Conservation (phyloP, 2,113 vertebrate genomes). For the Sorex araneus region DNA sequence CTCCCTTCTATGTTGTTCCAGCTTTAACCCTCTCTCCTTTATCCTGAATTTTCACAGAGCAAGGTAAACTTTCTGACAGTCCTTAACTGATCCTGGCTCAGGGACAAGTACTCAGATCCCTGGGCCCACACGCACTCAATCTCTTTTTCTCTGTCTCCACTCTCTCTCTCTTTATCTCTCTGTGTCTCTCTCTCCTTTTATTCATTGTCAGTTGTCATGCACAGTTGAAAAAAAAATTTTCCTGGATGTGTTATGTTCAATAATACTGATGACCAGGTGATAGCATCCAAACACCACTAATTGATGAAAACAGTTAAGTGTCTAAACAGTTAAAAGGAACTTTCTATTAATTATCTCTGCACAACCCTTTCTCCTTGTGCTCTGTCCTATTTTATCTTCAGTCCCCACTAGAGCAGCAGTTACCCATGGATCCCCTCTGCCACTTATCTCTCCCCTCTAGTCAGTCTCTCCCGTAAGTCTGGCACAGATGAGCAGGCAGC, state of each 20-base stretch:
- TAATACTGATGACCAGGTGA: slow-evolving; percentile 52
- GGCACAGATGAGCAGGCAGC: background rate
- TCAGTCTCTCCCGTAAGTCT: too few relatives aligned
- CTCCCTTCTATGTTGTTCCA: slow-evolving; percentile 3
- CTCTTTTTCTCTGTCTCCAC: too few relatives aligned
- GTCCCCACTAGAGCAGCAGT: background rate
- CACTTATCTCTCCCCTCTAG: background rate
- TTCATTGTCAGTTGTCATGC: background rate
- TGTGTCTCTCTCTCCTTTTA: too few relatives aligned
- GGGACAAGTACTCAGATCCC: background rate
- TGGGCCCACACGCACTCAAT: too few relatives aligned
- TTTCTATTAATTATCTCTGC: background rate
- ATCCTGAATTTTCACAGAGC: background rate
- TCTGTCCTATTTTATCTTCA: background rate
- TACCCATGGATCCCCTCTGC: background rate
- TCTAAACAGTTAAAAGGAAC: background rate
- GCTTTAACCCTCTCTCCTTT: background rate
- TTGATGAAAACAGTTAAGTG: background rate
- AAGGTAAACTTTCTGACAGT: background rate
- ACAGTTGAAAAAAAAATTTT: background rate
- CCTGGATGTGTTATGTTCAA: background rate
- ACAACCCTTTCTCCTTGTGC: background rate
- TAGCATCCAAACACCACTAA: slow-evolving; percentile 29
- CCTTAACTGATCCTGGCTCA: background rate
- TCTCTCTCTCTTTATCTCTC: too few relatives aligned